These are phyloP conservation scores for Polyodon spathula DNA, from an alignment of 2,113 vertebrate species.

Conservation along the genomic window DNA sequence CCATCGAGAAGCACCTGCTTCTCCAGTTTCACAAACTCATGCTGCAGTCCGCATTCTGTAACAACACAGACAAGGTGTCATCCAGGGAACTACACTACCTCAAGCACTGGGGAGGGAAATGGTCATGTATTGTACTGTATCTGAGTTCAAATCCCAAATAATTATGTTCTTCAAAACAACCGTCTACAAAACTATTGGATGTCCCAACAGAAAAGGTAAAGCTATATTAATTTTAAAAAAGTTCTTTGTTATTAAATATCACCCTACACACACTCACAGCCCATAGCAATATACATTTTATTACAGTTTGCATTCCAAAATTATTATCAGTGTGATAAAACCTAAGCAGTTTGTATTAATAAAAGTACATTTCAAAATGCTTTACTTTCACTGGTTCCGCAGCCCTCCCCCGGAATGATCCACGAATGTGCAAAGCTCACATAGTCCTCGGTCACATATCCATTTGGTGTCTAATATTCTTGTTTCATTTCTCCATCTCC, in stretches of 20 bases:
- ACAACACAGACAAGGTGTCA: constrained; percentile 12
- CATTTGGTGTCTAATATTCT: constrained; percentile 55
- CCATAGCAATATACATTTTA: no score
- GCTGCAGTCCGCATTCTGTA: constrained; percentile 54
- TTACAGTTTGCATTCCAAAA: no score
- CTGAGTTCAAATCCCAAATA: neutral
- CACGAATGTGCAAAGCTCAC: constrained; percentile 62
- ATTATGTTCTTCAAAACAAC: no score
- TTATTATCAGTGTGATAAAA: neutral
- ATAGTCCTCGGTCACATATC: constrained; percentile 42
- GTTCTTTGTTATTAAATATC: no score
- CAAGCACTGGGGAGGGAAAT: neutral
- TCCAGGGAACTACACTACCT: no score
- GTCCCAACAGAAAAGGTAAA: no score
- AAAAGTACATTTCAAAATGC: neutral
- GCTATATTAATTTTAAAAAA: no score
- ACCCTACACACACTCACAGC: no score
- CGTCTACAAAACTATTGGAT: no score
- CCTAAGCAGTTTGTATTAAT: neutral
- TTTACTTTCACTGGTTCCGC: constrained; percentile 38
- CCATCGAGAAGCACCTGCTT: constrained; percentile 36
- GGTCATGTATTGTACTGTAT: neutral
- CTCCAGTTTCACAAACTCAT: constrained; percentile 46
- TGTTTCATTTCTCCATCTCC: constrained; percentile 55
- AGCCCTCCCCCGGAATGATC: constrained; percentile 55